Conservation (phyloP, 1,140 invertebrate genomes). For the Atta texana region DNA sequence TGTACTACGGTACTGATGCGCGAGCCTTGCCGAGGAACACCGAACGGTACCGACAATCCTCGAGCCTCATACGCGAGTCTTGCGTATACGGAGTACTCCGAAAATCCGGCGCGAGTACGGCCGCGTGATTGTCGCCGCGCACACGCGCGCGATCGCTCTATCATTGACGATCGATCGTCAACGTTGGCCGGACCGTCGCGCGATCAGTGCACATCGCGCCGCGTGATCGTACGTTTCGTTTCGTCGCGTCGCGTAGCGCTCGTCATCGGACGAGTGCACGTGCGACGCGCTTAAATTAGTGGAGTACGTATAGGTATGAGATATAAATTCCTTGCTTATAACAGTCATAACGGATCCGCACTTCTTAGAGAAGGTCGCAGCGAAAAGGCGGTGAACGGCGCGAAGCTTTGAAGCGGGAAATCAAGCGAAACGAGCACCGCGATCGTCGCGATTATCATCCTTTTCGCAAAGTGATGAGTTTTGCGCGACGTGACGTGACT, state of each 20-base stretch:
- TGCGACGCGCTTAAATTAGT: not conserved
- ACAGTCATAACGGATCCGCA: not conserved
- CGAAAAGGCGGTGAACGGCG: not conserved
- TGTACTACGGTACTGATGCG: conserved; percentile 38
- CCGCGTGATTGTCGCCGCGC: conserved; percentile 65
- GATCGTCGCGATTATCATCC: not conserved
- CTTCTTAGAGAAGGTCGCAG: not conserved
- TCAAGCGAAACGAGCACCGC: not conserved
- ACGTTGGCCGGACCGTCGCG: not conserved
- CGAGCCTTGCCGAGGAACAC: conserved; percentile 37
- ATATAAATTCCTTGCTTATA: not conserved
- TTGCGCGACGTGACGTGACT: conserved; percentile 33
- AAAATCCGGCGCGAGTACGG: conserved; percentile 63
- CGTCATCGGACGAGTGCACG: conserved; percentile 5
- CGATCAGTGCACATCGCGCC: conserved; percentile 9
- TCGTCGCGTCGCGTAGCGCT: not conserved
- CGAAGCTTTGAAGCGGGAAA: not conserved
- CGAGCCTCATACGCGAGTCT: conserved; percentile 54
- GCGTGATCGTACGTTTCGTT: conserved; percentile 27
- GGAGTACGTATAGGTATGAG: not conserved
- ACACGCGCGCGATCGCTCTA: not conserved
- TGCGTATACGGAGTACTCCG: conserved; percentile 27
- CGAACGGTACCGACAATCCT: conserved; percentile 48
- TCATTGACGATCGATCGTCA: conserved; percentile 22
- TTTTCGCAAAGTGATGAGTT: conserved; percentile 37